These are phyloP conservation scores for Hylyphantes graminicola DNA, from an alignment of 1,140 invertebrate species.

Conservation along the genomic window DNA sequence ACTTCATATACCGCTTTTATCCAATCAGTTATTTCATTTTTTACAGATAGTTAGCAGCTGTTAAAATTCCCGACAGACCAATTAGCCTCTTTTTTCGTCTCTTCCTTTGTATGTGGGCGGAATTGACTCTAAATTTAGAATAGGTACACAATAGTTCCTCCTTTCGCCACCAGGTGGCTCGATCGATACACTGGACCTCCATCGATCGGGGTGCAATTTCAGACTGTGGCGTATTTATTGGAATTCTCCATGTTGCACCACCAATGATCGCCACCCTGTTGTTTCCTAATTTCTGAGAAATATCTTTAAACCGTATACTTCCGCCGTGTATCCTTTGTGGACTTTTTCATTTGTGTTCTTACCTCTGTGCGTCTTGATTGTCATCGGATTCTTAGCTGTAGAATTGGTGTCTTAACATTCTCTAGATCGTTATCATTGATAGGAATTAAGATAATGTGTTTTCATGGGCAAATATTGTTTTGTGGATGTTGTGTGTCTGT, in stretches of 20 bases:
- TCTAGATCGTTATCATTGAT: background rate
- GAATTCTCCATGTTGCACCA: conserved; percentile 51
- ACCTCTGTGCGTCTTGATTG: background rate
- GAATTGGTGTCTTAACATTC: background rate
- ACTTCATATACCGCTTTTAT: too few species aligned
- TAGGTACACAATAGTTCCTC: background rate
- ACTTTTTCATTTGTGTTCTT: background rate
- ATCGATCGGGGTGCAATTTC: conserved; percentile 41
- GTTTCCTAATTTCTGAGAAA: background rate
- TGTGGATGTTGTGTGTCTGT: too few species aligned
- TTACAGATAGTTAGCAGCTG: too few species aligned
- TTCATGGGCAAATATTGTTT: too few species aligned
- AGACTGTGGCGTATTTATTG: conserved; percentile 30
- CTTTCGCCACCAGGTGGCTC: conserved; percentile 24
- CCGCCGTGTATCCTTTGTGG: conserved; percentile 33
- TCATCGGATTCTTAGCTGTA: background rate
- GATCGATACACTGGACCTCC: conserved; percentile 36
- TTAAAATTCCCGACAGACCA: background rate
- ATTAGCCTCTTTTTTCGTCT: conserved; percentile 1
- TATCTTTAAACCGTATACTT: background rate
- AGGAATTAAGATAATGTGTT: background rate
- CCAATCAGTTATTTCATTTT: too few species aligned
- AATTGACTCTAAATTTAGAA: conserved; percentile 37
- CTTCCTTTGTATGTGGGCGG: background rate
- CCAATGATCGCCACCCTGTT: background rate